A percentile compares a stretch with the other conserved stretches of the same genome.
Evolutionary conservation across 2,113 vertebrate genomes (phyloP).

Genomic region (human): GRCh38 chr1:25404001-25404500

Average conservation of each 20-base stretch:
- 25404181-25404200: background rate
- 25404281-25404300: background rate
- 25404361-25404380: background rate
- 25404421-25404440: background rate
- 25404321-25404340: background rate
- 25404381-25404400: background rate
- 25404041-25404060: no score
- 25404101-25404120: no score
- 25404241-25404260: background rate
- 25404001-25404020: no score
- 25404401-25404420: background rate
- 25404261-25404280: background rate
- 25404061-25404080: no score
- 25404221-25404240: background rate
- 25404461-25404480: background rate
- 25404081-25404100: no score
- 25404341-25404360: background rate
- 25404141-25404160: no score
- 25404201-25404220: background rate
- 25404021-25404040: accelerated
- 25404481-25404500: background rate
- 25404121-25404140: no score
- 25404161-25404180: no score
- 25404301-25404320: background rate
- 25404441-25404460: background rate